Conservation (phyloP, 2,113 vertebrate species). For the Crocuta crocuta region DNA sequence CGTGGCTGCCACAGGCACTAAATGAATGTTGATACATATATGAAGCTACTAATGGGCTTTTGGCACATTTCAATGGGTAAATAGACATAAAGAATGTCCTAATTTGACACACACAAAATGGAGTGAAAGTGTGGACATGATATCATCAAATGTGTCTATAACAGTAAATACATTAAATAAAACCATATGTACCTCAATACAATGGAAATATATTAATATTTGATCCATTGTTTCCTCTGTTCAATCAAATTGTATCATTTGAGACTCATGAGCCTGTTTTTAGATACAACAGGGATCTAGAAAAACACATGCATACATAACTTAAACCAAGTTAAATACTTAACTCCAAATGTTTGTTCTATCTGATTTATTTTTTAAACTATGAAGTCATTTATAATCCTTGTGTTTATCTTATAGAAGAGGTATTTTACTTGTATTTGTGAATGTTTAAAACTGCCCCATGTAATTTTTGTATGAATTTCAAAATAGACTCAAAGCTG, state of each 20-base stretch:
- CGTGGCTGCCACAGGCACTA: background rate
- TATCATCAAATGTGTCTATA: background rate
- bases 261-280: background rate
- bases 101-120: background rate
- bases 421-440: constrained; percentile 15
- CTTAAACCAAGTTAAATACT: constrained; percentile 45
- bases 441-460: constrained; percentile 15
- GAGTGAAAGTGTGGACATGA: background rate
- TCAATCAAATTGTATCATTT: constrained; percentile 48
- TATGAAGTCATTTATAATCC: background rate
- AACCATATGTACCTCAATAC: background rate
- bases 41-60: background rate
- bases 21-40: background rate
- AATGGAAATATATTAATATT: background rate
- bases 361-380: constrained; percentile 45
- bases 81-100: background rate
- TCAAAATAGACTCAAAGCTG: constrained; percentile 40
- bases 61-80: background rate
- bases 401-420: constrained; percentile 10
- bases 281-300: background rate
- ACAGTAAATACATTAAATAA: background rate
- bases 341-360: constrained; percentile 42
- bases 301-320: background rate
- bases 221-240: background rate
- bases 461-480: constrained; percentile 40